These are phyloP conservation scores for Drosophila leonis DNA, from an alignment of 2,888 invertebrate genomes.

Conservation along the genomic window DNA sequence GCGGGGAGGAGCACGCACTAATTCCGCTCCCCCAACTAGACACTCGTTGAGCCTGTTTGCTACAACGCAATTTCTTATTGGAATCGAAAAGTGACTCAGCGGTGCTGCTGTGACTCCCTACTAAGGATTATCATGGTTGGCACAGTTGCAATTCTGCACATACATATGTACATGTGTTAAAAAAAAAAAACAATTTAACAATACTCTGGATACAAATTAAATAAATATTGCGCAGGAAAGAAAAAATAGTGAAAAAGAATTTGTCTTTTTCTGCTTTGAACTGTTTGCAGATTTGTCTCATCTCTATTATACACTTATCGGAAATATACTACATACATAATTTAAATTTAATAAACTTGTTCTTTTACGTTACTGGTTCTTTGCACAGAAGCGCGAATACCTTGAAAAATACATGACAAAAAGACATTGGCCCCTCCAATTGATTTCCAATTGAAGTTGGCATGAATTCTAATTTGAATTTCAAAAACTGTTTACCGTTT, in stretches of 20 bases:
- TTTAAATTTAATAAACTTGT: background rate
- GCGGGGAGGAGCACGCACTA: background rate
- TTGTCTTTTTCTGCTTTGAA: background rate
- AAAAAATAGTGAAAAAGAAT: background rate
- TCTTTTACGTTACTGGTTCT: background rate
- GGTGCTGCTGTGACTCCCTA: conserved; percentile 2
- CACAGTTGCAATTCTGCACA: too few relatives aligned
- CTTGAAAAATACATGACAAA: conserved; percentile 2
- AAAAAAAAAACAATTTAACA: background rate
- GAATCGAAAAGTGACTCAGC: background rate
- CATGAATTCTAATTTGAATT: conserved; percentile 50
- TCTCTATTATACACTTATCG: background rate
- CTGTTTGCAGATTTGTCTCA: too few relatives aligned
- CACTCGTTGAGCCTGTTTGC: conserved; percentile 35
- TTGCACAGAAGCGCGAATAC: background rate
- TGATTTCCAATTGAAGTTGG: conserved; percentile 2
- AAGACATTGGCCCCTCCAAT: conserved; percentile 15
- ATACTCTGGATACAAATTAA: background rate
- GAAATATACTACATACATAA: background rate
- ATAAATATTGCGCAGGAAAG: background rate
- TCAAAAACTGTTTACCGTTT: conserved; percentile 52
- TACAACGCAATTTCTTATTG: conserved; percentile 58
- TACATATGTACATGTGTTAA: too few relatives aligned
- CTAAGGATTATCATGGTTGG: background rate
- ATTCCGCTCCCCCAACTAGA: conserved; percentile 16